Percentiles rank a stretch among this genome's conserved stretches.
phyloP scores from a whole-genome alignment of 1,140 invertebrate genomes.

The Diorhabda carinulata region DNA sequence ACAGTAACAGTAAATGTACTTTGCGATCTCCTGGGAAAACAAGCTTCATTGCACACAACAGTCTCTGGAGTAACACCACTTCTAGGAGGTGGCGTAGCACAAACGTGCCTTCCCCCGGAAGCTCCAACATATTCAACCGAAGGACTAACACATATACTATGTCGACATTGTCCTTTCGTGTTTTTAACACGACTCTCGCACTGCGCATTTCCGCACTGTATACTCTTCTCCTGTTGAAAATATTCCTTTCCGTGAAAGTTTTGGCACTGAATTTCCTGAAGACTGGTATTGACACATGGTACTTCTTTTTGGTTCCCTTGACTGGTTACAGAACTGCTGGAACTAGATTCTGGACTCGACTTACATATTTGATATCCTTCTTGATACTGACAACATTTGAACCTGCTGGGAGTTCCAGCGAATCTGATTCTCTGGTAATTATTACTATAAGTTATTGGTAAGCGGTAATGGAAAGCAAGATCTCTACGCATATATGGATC shows the following conservation, averaged over 20 bases:
- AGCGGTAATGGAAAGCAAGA: conserved; percentile 57
- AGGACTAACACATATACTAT: conserved; percentile 42
- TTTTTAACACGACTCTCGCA: conserved; percentile 36
- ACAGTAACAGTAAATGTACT: conserved; percentile 55
- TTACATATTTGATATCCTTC: conserved; percentile 39
- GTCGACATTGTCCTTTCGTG: conserved; percentile 48
- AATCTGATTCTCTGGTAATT: conserved; percentile 43
- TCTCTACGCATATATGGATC: conserved; percentile 61
- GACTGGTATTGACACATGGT: conserved; percentile 33
- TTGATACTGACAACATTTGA: conserved; percentile 43
- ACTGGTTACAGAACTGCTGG: conserved; percentile 45
- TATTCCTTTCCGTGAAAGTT: conserved; percentile 38
- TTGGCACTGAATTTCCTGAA: conserved; percentile 47
- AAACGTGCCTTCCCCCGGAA: conserved; percentile 55
- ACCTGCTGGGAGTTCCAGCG: conserved; percentile 39
- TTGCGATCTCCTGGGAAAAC: conserved; percentile 50
- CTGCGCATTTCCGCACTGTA: conserved; percentile 44
- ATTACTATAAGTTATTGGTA: conserved; percentile 50
- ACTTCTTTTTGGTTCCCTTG: conserved; percentile 35
- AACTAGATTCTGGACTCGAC: conserved; percentile 53
- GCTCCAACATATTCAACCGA: conserved; percentile 57
- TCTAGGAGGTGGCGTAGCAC: conserved; percentile 57
- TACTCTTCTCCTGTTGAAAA: conserved; percentile 41
- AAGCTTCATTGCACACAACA: conserved; percentile 45
- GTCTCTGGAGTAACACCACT: conserved; percentile 41